phyloP scores from a whole-genome alignment of 2,888 invertebrate genomes.

The Andrena haemorrhoa region DNA sequence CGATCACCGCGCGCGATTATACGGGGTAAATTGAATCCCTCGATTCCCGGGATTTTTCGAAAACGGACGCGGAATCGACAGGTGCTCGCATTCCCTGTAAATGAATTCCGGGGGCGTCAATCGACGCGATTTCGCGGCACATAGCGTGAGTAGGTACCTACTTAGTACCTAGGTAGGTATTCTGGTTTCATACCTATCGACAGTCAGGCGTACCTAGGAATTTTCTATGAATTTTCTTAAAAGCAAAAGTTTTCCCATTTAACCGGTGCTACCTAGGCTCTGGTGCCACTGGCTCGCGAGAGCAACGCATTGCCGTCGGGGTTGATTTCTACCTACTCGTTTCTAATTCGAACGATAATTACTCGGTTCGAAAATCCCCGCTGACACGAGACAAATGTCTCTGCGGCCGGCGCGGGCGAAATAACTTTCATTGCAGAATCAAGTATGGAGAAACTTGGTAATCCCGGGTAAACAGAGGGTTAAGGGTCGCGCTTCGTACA shows the following conservation, averaged over 20 bases:
- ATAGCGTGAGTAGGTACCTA: too few relatives aligned
- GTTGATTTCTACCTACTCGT: slow-evolving; percentile 63
- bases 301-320: slow-evolving; percentile 50
- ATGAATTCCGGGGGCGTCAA: slow-evolving; percentile 48
- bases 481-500: slow-evolving; percentile 49
- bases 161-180: too few relatives aligned
- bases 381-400: slow-evolving; percentile 15
- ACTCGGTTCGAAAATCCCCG: slow-evolving; percentile 15
- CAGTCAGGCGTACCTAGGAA: slow-evolving; percentile 20
- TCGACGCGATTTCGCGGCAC: slow-evolving; percentile 30
- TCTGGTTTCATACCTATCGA: too few relatives aligned
- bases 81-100: slow-evolving; percentile 57
- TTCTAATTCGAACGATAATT: slow-evolving; percentile 55
- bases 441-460: slow-evolving; percentile 65
- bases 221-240: slow-evolving; percentile 64
- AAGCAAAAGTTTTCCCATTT: slow-evolving; percentile 72
- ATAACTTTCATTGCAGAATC: slow-evolving; percentile 64
- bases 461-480: slow-evolving; percentile 65
- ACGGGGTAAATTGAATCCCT: slow-evolving; percentile 66
- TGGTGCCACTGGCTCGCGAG: slow-evolving; percentile 42
- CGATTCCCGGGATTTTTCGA: slow-evolving; percentile 64
- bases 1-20: slow-evolving; percentile 54
- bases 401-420: too few relatives aligned
- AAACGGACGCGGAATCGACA: slow-evolving; percentile 67
- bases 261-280: slow-evolving; percentile 58